Evolutionary conservation across 2,797 vertebrate genomes (phyloP), one percentile per base, ranked within the genome.

Genomic region (Oreochromis mossambicus): DNA sequence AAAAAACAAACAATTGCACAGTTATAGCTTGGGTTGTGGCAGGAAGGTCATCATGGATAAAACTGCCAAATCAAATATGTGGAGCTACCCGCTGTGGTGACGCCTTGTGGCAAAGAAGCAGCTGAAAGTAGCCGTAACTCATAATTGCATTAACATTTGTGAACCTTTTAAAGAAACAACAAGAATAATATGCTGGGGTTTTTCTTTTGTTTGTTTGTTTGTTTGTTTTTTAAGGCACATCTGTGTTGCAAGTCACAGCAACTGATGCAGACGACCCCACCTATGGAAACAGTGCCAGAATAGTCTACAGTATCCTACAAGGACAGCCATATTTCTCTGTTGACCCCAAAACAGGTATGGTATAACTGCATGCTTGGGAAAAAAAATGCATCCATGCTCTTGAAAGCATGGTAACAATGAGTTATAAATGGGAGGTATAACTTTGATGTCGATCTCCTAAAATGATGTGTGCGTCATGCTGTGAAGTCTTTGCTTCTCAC

Each of bases 291-390:
- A 99, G 99, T 1, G 99, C 99, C 41, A 97, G 97, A 19, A 97
- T 99, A 73, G 98, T 99, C 70, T 99, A 99, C 95, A 99, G 99
- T 78, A 98, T 99, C 92, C 97, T 99, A 73, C 98, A 99, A 92
- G 99, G 99, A 93, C 99, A 99, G 92, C 99, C 99, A 83, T 99
- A 99, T 94, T 99, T 99, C 95, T 99, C 99, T 1, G 98, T 99
- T 70, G 99, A 99, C 91, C 98, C 99, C 73, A 99, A 99, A 97
- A 98, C 98, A 96, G 99, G 99, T 99, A 52, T 3, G 70, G 55
- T 76, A 52, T 77, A 12, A 55, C 29, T 77, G 76, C 82, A 36
- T 51, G 85, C 80, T 66, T 48, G 6, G 26, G 24, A 34, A 50
- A 78, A 79, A 66, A 24, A 8, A 36, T 51, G 19, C 48, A 13